Conservation (phyloP, 2,113 vertebrate species). For the Onychostoma macrolepis region DNA sequence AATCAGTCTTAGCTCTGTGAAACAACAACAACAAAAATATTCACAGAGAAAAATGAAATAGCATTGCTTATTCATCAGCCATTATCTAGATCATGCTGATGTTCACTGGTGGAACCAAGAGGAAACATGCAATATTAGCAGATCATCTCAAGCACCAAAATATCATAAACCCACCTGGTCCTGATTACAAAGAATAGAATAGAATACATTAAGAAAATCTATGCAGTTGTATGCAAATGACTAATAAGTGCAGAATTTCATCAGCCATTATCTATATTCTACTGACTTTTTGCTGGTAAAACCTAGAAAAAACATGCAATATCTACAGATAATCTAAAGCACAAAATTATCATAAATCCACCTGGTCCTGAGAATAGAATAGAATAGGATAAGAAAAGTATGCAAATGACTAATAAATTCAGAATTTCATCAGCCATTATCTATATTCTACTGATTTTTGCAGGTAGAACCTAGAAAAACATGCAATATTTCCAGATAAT, state of each 20-base stretch:
- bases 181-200: neutral
- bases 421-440: too few species aligned
- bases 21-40: neutral
- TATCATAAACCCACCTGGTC: neutral
- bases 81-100: slow-evolving; percentile 6
- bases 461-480: too few species aligned
- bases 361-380: neutral
- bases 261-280: neutral
- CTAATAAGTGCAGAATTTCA: neutral
- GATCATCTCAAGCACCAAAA: neutral
- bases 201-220: neutral
- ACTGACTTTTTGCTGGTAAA: neutral
- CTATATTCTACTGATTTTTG: too few species aligned
- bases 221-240: neutral
- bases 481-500: neutral
- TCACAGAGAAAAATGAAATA: slow-evolving; percentile 10
- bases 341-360: neutral
- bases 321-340: neutral
- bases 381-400: neutral
- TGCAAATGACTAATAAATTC: neutral
- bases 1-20: slow-evolving; percentile 2
- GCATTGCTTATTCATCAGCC: slow-evolving; percentile 35
- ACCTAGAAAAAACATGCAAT: neutral
- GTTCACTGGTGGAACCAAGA: neutral
- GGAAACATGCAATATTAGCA: neutral